A percentile compares a stretch with the other conserved stretches of the same genome.
phyloP scores from a whole-genome alignment of 2,113 vertebrate species.

The Uria aalge region DNA sequence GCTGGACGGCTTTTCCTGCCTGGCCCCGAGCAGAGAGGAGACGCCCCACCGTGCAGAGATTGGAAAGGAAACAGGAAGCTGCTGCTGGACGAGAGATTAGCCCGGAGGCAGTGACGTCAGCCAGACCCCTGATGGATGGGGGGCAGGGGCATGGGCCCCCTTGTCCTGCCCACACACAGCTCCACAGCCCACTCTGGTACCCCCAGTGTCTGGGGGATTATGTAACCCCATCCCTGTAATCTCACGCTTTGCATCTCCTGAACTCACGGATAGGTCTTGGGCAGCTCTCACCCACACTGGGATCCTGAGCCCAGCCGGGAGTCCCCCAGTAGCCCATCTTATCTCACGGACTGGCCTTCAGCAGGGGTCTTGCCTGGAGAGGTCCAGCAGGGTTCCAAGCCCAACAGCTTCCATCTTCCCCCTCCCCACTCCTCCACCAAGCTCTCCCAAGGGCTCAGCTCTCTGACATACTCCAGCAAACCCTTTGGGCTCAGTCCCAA shows the following conservation, averaged over 20 bases:
- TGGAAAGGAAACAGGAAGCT: conserved; percentile 71
- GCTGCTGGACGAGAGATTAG: conserved; percentile 62
- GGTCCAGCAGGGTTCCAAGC: background rate
- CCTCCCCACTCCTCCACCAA: background rate
- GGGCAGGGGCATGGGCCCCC: background rate
- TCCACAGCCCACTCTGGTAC: background rate
- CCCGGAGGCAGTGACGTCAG: background rate
- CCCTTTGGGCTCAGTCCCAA: rapidly evolving
- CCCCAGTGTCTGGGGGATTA: background rate
- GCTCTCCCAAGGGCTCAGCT: background rate
- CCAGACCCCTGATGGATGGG: background rate
- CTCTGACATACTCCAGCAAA: rapidly evolving
- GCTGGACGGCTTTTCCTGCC: conserved; percentile 49
- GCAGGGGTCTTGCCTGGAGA: background rate
- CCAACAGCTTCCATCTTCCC: background rate
- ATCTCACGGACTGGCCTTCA: background rate
- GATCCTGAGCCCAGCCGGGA: background rate
- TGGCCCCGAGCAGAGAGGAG: background rate
- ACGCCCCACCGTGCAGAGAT: background rate
- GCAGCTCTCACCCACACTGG: rapidly evolving
- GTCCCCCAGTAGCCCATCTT: background rate
- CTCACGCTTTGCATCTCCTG: background rate
- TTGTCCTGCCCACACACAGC: background rate
- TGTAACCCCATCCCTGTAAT: background rate
- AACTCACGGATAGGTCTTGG: background rate